Base-by-base conservation (phyloP, 2,888 invertebrate species). In the Hyppa rectilinea region DNA sequence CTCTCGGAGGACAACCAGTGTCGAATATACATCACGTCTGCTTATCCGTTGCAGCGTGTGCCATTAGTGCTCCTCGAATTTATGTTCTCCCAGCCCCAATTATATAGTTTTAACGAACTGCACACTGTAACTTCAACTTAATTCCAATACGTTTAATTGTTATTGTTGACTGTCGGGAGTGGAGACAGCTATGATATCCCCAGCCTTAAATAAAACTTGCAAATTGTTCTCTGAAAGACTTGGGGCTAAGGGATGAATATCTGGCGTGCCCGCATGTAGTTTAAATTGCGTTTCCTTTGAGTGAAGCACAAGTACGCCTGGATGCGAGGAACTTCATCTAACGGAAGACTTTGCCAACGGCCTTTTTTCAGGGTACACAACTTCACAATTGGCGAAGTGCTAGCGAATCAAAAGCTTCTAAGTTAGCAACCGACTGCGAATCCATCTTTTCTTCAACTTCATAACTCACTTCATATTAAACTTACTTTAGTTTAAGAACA, bases 221-320 rank as follows among this genome's bases (percentile, higher is more conserved):
- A 80, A 86, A 88, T 86, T 86, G 84, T 82, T 80, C 82, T 73
- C 68, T 47, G 80, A 83, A 91, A 89, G 88, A 88, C 88, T 88
- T 87, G 82, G 59, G 85, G 87, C 86, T 87, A 87, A 85, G 81
- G 86, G 87, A 89, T 89, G 91, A 91, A 92, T 91, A 90, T 92
- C 91, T 92, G 89, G 92, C 84, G 87, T 84, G 84, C 92, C 92
- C 92, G 92, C 91, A 93, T 93, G 91, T 92, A 92, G 92, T 93
- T 93, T 92, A 92, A 93, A 93, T 93, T 92, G 89, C 91, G 92
- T 92, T 93, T 90, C 91, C 93, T 93, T 93, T 92, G 92, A 93
- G 89, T 87, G 85, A 82, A 67, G 86, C 83, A 92, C 91, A 92
- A 92, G 92, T 92, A 91, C 86, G 89, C 78, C 75, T 84, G 85